Conservation (phyloP, 2,888 invertebrate genomes). For the Mythimna lalbum region DNA sequence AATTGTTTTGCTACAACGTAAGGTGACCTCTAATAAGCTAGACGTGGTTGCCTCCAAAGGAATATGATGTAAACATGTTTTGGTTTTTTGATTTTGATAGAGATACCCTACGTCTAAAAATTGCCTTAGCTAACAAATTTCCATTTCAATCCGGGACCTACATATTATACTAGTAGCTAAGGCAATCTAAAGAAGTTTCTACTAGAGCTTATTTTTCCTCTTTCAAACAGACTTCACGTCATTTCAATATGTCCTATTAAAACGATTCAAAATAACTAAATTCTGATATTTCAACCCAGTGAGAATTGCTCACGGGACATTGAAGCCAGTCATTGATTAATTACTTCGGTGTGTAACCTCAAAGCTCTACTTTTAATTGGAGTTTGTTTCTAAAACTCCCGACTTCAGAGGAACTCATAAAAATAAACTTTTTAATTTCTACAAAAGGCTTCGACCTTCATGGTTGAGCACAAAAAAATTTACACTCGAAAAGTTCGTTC, state of each 20-base stretch:
- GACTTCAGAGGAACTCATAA: slow-evolving; percentile 10
- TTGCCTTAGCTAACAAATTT: neutral
- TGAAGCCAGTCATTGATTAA: slow-evolving; percentile 36
- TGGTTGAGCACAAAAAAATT: slow-evolving; percentile 37
- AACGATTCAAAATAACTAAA: neutral
- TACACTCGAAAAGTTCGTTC: slow-evolving; percentile 39
- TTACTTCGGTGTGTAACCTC: slow-evolving; percentile 36
- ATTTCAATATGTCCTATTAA: neutral
- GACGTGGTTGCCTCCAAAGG: neutral
- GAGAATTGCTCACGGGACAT: slow-evolving; percentile 9
- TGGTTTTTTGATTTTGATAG: slow-evolving; percentile 13
- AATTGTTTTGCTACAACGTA: slow-evolving; percentile 29
- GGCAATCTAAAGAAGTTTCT: no score
- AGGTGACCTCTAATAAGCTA: slow-evolving; percentile 20
- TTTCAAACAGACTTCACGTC: no score
- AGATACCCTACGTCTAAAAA: neutral
- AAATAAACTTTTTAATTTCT: slow-evolving; percentile 44
- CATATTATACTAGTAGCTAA: no score
- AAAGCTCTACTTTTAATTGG: slow-evolving; percentile 50
- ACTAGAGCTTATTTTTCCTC: no score
- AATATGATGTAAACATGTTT: slow-evolving; percentile 28
- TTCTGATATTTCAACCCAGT: slow-evolving; percentile 10
- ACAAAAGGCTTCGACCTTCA: slow-evolving; percentile 38
- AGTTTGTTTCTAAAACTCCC: slow-evolving; percentile 31
- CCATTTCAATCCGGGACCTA: neutral